Evolutionary conservation across 2,797 vertebrate species (phyloP), one percentile per base, ranked within the genome.

Genomic region (Apogon talboti): DNA sequence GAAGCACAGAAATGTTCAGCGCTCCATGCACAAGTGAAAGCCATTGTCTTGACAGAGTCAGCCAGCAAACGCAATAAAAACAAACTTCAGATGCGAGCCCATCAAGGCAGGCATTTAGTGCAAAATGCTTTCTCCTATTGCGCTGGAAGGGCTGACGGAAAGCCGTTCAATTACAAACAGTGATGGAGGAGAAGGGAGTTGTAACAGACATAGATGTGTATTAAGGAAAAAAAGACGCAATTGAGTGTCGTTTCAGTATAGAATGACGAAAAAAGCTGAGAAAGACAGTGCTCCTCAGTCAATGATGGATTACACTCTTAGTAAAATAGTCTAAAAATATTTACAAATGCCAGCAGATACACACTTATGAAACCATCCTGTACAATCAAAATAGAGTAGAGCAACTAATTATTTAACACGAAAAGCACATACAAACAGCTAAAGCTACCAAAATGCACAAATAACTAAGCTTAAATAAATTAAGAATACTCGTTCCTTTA

Each of bases 41-140:
- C 60, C n/a, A n/a, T 15, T 50, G 11, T 53, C 45, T 33, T 28
- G n/a, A 49, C 53, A 65, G 50, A 41, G 50, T 28, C 33, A 55
- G 40, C 37, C 46, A 66, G 40, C 13, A 11, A 35, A 50, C 60
- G 38, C 46, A 57, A 57, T 19, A 51, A 79, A 75, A 81, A 54
- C 50, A 60, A 74, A 71, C 33, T 53, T 41, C 11, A 38, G 49
- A 16, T 8, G 21, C n/a, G 28, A 66, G 38, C 11, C 16, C 12
- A 42, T 0, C n/a, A 43, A 60, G 42, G 45, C 19, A 28, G 38
- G 19, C 51, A 21, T 52, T 59, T 33, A 71, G 53, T 21, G 28
- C 49, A 48, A 40, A 49, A 51, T 11, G 18, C 42, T 58, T 59
- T 46, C 51, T 70, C 46, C 33, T 4, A n/a, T 74, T 74, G 38